Base-by-base conservation (phyloP, 2,797 vertebrate species). In the Naso thynnoides region DNA sequence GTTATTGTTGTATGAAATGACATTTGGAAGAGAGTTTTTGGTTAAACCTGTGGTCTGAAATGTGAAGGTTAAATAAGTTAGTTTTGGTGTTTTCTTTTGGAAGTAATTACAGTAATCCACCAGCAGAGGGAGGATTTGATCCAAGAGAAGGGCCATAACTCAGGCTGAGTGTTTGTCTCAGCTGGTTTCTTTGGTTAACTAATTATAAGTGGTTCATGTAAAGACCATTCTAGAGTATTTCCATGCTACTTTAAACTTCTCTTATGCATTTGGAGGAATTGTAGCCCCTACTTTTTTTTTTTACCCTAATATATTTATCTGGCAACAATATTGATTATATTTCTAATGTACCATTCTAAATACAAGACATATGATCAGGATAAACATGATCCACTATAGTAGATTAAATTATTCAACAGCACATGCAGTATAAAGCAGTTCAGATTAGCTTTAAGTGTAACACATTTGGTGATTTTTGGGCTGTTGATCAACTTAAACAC, bases 81-180 rank as follows among this genome's bases (percentile, higher is more conserved):
- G 19, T 52, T 49, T 31, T 23, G 4, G 33, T 36, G 33, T 36
- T 65, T 68, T 24, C 2, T 31, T 19, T 3, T 68, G 47, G 41
- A 24, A 3, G 67, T 73, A 85, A 14, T 81, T 73, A 27, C 63
- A 60, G 4, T 50, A 19, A 18, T n/a, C 63, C 8, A 23, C 92
- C 92, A 88, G 79, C 81, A 92, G 92, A 83, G 85, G 90, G 90
- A 54, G 79, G 55, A 31, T 81, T 78, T 85, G 89, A 70, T 61
- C 79, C 58, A 78, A 66, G 13, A 73, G 53, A 76, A 16, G 33
- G 13, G 4, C 47, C 49, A 31, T 14, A 18, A 36, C 44, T 41
- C 23, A 42, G 27, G 0, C n/a, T 16, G 19, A 33, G 19, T 4
- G 52, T 24, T 24, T 31, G 13, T 41, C 15, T 23, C 31, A 18